Base-by-base conservation (phyloP, 2,797 vertebrate genomes). In the Lophura swinhoii region DNA sequence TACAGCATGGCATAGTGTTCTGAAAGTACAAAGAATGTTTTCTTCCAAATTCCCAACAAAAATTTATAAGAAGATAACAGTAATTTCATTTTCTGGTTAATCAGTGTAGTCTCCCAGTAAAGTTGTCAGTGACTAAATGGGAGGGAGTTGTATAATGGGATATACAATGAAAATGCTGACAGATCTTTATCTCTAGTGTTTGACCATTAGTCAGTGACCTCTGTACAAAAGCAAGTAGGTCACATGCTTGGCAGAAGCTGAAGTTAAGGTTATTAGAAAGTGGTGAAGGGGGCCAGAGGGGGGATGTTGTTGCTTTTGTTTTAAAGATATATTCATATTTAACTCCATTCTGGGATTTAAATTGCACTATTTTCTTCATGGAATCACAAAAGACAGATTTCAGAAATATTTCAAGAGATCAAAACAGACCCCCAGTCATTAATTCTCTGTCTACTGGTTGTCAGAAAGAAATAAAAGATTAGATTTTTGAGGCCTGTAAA, bases 131-230 rank as follows among this genome's bases (percentile, higher is more conserved):
- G 78, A 90, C 44, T 84, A 59, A 79, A 84, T 41, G 56, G 46
- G 14, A n/a, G 75, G 84, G 21, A 71, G 69, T 66, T 93, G 84
- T 83, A 90, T 94, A 94, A 91, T 21, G 29, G 48, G 58, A 75
- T 89, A 90, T 90, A 92, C 72, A 94, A 85, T 46, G 41, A 84
- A 95, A 93, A 90, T 15, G 94, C 91, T 95, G 89, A 96, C 79
- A 76, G 81, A 83, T 68, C 39, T 88, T 84, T 93, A 84, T 76
- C 87, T 80, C n/a, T 43, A 22, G 55, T 13, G 43, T 80, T 74
- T 87, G 60, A 79, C 41, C 90, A 53, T 56, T 88, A 69, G 59
- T 77, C 84, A 76, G 46, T 77, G 88, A 95, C 89, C 69, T 80
- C 86, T 83, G 31, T 6, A 93, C 62, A 96, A 95, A 90, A 91